These are phyloP conservation scores for Pelobates cultripes DNA, from an alignment of 2,797 vertebrate genomes.

Conservation along the genomic window DNA sequence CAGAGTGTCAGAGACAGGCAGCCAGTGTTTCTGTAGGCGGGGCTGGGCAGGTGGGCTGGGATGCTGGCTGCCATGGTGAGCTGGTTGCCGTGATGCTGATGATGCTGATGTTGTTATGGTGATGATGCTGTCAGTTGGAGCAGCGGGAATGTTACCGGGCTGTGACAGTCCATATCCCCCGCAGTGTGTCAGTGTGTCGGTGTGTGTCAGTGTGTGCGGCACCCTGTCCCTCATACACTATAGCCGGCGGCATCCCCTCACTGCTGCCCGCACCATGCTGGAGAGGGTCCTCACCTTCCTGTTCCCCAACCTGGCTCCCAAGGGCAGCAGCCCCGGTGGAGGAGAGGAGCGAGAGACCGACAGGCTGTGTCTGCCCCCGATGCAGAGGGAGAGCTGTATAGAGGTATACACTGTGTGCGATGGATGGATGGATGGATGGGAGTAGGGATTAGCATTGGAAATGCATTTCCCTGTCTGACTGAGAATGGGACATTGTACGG, in stretches of 20 bases:
- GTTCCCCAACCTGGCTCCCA: conserved; percentile 62
- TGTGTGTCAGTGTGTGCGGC: background rate
- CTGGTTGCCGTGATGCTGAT: background rate
- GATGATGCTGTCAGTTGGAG: conserved; percentile 39
- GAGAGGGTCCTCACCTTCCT: conserved; percentile 65
- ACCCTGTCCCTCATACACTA: no score
- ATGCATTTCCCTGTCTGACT: no score
- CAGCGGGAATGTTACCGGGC: conserved; percentile 78
- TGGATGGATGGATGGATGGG: no score
- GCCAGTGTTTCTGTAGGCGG: no score
- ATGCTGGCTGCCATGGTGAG: background rate
- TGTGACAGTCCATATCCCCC: conserved; percentile 57
- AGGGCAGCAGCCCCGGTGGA: background rate
- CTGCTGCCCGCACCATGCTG: conserved; percentile 63
- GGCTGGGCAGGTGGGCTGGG: no score
- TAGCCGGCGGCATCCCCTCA: background rate
- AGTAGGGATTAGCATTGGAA: no score
- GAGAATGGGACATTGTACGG: no score
- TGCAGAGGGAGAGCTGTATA: conserved; percentile 33
- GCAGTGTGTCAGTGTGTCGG: conserved; percentile 21
- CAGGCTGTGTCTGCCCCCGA: background rate
- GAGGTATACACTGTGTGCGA: conserved; percentile 53
- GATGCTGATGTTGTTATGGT: conserved; percentile 25
- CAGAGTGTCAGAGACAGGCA: no score
- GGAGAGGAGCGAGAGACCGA: background rate